Base-by-base conservation (phyloP, 1,140 invertebrate genomes). In the Drosophila sulfurigaster region DNA sequence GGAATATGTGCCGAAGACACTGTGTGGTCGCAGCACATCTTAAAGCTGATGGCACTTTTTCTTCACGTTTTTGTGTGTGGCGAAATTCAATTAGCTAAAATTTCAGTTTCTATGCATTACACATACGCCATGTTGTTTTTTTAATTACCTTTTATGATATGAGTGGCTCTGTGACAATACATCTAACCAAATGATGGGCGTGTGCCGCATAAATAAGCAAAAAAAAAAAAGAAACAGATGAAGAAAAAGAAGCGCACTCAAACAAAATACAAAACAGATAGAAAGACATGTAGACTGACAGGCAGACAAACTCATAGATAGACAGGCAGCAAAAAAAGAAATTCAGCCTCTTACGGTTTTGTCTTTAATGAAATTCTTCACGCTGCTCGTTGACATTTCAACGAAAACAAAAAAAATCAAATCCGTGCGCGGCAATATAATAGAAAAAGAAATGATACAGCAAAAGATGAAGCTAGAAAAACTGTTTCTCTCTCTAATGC, bases 301-400 rank as follows among this genome's bases (percentile, higher is more conserved):
- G 20, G 25, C 20, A 54, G 25, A 54, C 49, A 32, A 25, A 30
- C 41, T 11, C 5, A 51, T 35, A 35, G 30, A 28, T 15, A 30
- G 25, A 56, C 49, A 11, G 30, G 49, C 5, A 3, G 35, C 30
- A 28, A n/a, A 65, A 57, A 75, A 45, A 57, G 57, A 75, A 69
- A 75, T 75, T 57, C 51, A 57, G 32, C 43, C 57, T 48, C 49
- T 57, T 49, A 46, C 6, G 28, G 32, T 30, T 43, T 43, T n/a
- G 41, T 1, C 10, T 52, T 66, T 43, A 60, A 74, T 71, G 58
- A 82, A 72, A 82, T 77, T 62, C 48, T 59, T 67, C 49, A 35
- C 38, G 43, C 52, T 45, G 60, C 30, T 41, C 74, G 13, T 69
- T 77, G 52, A 77, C 75, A 67, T 72, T 77, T 77, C 11, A 57